These are phyloP conservation scores for Hestina assimilis DNA, from an alignment of 1,140 invertebrate genomes.

Conservation along the genomic window DNA sequence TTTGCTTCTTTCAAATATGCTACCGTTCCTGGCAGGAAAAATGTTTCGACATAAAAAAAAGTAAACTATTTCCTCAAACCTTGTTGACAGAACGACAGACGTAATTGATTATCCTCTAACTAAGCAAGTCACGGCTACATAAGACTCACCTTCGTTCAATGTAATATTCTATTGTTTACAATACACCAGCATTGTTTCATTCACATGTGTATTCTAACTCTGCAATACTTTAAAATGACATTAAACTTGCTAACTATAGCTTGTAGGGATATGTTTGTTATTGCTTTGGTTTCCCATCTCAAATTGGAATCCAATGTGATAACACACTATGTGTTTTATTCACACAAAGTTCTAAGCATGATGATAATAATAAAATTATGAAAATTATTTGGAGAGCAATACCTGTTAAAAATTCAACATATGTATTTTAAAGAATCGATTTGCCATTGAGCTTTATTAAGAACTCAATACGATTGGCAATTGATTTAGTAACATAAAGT, in stretches of 20 bases:
- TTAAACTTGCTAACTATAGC: conserved; percentile 41
- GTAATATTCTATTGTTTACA: conserved; percentile 43
- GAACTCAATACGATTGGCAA: too few species aligned
- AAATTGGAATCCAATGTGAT: not conserved
- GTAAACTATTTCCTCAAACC: conserved; percentile 3
- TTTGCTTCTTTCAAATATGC: too few species aligned
- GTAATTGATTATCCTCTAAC: conserved; percentile 36
- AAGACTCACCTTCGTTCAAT: conserved; percentile 43
- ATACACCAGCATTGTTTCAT: conserved; percentile 50
- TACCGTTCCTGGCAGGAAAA: too few species aligned
- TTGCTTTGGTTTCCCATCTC: not conserved
- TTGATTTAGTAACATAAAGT: too few species aligned
- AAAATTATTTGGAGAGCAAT: too few species aligned
- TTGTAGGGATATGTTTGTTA: not conserved
- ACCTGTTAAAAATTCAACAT: too few species aligned
- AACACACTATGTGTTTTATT: too few species aligned
- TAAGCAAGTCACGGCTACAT: conserved; percentile 39
- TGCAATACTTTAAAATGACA: conserved; percentile 32
- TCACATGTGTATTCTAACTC: conserved; percentile 40
- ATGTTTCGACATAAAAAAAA: too few species aligned
- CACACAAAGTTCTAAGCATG: too few species aligned
- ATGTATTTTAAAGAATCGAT: too few species aligned
- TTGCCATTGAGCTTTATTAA: too few species aligned
- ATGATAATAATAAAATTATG: too few species aligned
- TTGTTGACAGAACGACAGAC: conserved; percentile 12